Conservation (phyloP, 2,888 invertebrate genomes). For the Brachyptera putata region DNA sequence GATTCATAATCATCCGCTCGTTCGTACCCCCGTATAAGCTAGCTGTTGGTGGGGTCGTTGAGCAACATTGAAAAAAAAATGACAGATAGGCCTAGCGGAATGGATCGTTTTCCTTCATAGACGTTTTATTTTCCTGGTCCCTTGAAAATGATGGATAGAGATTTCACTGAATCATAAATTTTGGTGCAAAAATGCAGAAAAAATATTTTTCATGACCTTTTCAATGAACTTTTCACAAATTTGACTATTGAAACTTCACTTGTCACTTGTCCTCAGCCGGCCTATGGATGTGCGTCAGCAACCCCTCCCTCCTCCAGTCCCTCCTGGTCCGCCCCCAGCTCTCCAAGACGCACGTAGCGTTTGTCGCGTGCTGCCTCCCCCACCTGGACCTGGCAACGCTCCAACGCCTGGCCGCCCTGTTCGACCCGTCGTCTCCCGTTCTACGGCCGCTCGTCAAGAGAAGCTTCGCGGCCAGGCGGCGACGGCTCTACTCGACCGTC, state of each 20-base stretch:
- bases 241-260: background rate
- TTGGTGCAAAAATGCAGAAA: too few relatives aligned
- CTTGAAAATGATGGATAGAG: too few relatives aligned
- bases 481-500: background rate
- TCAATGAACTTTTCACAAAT: too few relatives aligned
- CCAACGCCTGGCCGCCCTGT: conserved; percentile 50
- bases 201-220: too few relatives aligned
- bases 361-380: conserved; percentile 39
- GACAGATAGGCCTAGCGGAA: too few relatives aligned
- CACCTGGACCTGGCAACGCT: conserved; percentile 35
- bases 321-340: conserved; percentile 41
- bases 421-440: conserved; percentile 59
- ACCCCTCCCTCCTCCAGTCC: conserved; percentile 40
- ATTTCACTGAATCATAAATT: too few relatives aligned
- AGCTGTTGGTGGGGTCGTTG: too few relatives aligned
- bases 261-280: conserved; percentile 32
- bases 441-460: conserved; percentile 45
- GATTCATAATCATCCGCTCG: too few relatives aligned
- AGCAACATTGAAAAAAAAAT: too few relatives aligned
- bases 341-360: conserved; percentile 39
- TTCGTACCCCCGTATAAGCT: too few relatives aligned
- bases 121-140: too few relatives aligned
- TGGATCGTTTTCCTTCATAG: too few relatives aligned
- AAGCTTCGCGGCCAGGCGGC: conserved; percentile 35
- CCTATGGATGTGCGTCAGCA: conserved; percentile 41